A percentile compares a stretch with the other conserved stretches of the same genome.
These are phyloP conservation scores for Thereva nobilitata DNA, from an alignment of 2,888 invertebrate genomes.

Conservation along the genomic window DNA sequence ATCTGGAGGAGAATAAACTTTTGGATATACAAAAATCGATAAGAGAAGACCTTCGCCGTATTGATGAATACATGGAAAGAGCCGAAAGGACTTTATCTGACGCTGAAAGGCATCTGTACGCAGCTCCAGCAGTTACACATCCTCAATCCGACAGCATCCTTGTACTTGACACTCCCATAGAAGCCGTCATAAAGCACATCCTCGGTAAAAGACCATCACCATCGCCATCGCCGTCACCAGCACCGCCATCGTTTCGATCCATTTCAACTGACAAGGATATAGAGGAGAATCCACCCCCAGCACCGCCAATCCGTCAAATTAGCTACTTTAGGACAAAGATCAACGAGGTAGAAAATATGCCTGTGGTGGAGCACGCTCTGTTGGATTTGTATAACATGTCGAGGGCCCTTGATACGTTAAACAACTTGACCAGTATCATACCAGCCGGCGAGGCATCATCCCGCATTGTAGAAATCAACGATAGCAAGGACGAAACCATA, in stretches of 20 bases:
- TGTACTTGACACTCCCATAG: conserved; percentile 50
- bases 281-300: neutral
- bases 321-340: conserved; percentile 27
- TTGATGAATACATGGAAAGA: conserved; percentile 55
- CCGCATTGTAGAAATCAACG: conserved; percentile 24
- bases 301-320: conserved; percentile 12
- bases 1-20: conserved; percentile 9
- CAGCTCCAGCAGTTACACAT: conserved; percentile 15
- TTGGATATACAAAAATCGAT: conserved; percentile 51
- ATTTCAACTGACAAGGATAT: neutral
- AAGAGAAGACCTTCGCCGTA: conserved; percentile 54
- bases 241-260: conserved; percentile 12
- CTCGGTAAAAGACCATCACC: conserved; percentile 47
- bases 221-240: conserved; percentile 26
- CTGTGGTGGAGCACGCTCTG: conserved; percentile 53
- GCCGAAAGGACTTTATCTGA: conserved; percentile 52
- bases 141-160: conserved; percentile 37
- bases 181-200: conserved; percentile 50
- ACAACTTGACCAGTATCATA: conserved; percentile 16
- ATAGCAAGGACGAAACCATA: neutral
- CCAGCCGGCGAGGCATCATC: neutral
- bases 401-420: conserved; percentile 37
- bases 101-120: conserved; percentile 28
- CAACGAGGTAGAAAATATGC: conserved; percentile 51
- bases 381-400: conserved; percentile 51